phyloP scores from a whole-genome alignment of 64 coral and sea anemone genomes.

The Montipora foliosa region DNA sequence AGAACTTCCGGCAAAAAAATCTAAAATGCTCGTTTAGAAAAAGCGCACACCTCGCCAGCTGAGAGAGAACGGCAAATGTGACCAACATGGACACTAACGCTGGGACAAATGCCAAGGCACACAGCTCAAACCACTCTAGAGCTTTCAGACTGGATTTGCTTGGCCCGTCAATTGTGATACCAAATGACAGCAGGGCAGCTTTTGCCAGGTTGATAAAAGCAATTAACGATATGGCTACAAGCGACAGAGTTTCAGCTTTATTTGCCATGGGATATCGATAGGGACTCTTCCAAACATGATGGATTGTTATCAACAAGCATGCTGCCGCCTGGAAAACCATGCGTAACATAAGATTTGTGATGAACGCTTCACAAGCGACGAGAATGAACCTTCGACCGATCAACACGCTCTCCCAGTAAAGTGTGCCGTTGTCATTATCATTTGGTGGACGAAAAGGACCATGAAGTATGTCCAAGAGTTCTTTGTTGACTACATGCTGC shows the following conservation, averaged over 20 bases:
- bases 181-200: no score
- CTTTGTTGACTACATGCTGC: no score
- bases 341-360: slow-evolving; percentile 57
- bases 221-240: slow-evolving; percentile 57
- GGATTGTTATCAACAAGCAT: slow-evolving; percentile 59
- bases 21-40: neutral
- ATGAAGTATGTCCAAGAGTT: slow-evolving; percentile 36
- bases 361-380: slow-evolving; percentile 57
- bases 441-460: neutral
- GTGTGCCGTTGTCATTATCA: neutral
- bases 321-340: slow-evolving; percentile 42
- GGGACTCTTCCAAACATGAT: slow-evolving; percentile 67
- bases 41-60: neutral
- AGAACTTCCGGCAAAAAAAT: neutral
- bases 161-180: no score
- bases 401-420: slow-evolving; percentile 94
- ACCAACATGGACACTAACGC: no score
- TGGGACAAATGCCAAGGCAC: no score
- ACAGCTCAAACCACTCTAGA: no score
- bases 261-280: slow-evolving; percentile 62
- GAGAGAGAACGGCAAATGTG: neutral
- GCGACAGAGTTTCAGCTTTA: slow-evolving; percentile 57
- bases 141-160: no score
- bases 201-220: slow-evolving; percentile 48
- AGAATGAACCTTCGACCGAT: slow-evolving; percentile 78